These are phyloP conservation scores for Platycheirus albimanus DNA, from an alignment of 2,888 invertebrate genomes.

Conservation along the genomic window DNA sequence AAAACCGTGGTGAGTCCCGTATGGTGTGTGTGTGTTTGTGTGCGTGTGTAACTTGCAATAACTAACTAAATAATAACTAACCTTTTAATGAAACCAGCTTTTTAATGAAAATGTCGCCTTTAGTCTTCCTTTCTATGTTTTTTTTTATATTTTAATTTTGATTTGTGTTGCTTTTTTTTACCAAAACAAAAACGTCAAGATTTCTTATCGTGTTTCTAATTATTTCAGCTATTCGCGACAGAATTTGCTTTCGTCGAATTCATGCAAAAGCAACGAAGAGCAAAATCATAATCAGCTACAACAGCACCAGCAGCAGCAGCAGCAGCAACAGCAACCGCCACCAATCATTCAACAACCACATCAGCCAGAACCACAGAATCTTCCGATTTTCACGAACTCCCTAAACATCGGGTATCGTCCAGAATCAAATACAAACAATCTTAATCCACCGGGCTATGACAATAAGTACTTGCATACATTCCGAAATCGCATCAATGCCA, in stretches of 20 bases:
- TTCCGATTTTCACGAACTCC: slow-evolving; percentile 63
- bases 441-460: slow-evolving; percentile 84
- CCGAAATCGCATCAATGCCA: slow-evolving; percentile 75
- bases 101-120: slow-evolving; percentile 3
- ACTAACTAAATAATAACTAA: slow-evolving; percentile 35
- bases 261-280: slow-evolving; percentile 88
- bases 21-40: slow-evolving; percentile 33
- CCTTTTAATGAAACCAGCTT: no score
- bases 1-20: slow-evolving; percentile 67
- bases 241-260: slow-evolving; percentile 90
- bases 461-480: slow-evolving; percentile 76
- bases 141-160: slow-evolving; percentile 20
- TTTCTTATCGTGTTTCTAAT: slow-evolving; percentile 58
- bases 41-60: slow-evolving; percentile 12
- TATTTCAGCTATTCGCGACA: slow-evolving; percentile 92
- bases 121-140: slow-evolving; percentile 12
- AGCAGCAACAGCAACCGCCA: no score
- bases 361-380: slow-evolving; percentile 71
- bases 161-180: slow-evolving; percentile 47
- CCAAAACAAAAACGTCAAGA: background rate
- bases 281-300: slow-evolving; percentile 84
- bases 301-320: slow-evolving; percentile 79
- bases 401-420: slow-evolving; percentile 65
- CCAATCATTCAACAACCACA: slow-evolving; percentile 58
- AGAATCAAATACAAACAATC: slow-evolving; percentile 82